Evolutionary conservation across 2,113 vertebrate genomes (phyloP).

Genomic region (Pitta sordida): DNA sequence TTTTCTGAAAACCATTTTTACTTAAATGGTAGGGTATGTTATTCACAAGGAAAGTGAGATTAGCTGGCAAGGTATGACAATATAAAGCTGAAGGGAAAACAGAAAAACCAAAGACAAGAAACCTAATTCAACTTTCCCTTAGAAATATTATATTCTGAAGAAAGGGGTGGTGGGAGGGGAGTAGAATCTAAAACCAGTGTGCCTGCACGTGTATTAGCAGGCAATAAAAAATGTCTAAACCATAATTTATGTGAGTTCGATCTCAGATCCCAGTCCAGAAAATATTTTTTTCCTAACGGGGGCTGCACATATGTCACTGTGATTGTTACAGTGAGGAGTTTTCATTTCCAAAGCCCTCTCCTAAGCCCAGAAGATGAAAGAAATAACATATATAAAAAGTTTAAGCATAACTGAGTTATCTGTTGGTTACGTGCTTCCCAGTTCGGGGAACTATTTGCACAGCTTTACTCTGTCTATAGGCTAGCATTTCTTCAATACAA

Average conservation of each 20-base stretch:
- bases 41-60: background rate
- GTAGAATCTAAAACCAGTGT: background rate
- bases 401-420: background rate
- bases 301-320: background rate
- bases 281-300: background rate
- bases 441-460: constrained; percentile 1
- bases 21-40: constrained; percentile 8
- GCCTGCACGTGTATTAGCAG: background rate
- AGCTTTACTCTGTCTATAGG: background rate
- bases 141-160: background rate
- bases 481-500: background rate
- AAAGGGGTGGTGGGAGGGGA: fast-evolving
- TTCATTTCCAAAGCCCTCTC: background rate
- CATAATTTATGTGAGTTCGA: background rate
- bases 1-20: constrained; percentile 24
- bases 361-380: background rate
- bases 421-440: background rate
- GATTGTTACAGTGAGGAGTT: background rate
- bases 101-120: background rate
- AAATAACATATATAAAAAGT: background rate
- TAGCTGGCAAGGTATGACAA: background rate
- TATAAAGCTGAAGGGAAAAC: background rate
- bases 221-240: background rate
- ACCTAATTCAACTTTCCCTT: background rate
- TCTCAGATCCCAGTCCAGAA: background rate